phyloP scores from a whole-genome alignment of 2,888 invertebrate genomes.

The Lacanobia oleracea region DNA sequence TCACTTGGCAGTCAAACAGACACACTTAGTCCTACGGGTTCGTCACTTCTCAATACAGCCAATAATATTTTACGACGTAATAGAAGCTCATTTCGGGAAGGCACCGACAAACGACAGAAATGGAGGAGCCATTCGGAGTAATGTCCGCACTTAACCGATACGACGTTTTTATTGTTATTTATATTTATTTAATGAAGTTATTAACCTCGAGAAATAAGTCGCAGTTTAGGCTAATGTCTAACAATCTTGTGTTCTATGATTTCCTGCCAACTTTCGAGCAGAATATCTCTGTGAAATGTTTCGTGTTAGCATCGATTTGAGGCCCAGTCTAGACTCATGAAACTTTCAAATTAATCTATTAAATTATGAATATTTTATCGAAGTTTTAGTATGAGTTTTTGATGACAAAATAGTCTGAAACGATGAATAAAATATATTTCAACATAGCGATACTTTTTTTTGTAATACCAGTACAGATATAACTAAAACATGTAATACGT shows the following conservation, averaged over 20 bases:
- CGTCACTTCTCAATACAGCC: constrained; percentile 50
- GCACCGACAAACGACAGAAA: constrained; percentile 52
- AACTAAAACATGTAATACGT: constrained; percentile 4
- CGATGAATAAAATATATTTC: constrained; percentile 1
- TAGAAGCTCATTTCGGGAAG: constrained; percentile 45
- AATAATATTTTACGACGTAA: constrained; percentile 60
- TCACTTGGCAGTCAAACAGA: neutral
- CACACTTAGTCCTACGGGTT: neutral
- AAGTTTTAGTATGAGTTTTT: constrained; percentile 10
- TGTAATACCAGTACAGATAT: neutral
- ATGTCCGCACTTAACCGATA: constrained; percentile 51
- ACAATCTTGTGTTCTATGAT: constrained; percentile 16
- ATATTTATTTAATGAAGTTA: constrained; percentile 59
- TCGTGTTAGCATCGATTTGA: constrained; percentile 21
- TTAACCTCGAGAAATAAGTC: constrained; percentile 36
- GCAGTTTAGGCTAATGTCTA: constrained; percentile 13
- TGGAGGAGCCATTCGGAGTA: constrained; percentile 53
- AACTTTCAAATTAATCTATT: constrained; percentile 30
- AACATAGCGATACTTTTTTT: neutral
- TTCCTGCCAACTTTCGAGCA: constrained; percentile 2
- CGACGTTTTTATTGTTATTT: constrained; percentile 55
- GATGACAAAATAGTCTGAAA: constrained; percentile 7
- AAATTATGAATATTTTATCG: constrained; percentile 21
- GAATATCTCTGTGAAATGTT: neutral
- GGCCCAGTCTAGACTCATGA: constrained; percentile 30